Conservation (phyloP, 2,888 invertebrate genomes). For the Tuta absoluta region DNA sequence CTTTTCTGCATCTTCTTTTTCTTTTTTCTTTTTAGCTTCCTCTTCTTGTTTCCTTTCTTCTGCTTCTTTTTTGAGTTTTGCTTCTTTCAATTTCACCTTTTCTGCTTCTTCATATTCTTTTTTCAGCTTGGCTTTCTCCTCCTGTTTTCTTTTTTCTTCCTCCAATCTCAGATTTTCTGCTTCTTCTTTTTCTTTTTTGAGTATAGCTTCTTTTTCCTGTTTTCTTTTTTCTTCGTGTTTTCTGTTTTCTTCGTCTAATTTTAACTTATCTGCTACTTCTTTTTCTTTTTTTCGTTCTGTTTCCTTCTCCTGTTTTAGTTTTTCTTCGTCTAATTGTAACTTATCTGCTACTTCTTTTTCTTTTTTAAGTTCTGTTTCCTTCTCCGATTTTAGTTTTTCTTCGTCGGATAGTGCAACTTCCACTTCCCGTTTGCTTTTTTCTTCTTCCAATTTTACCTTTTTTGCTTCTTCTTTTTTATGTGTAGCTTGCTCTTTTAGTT, state of each 20-base stretch:
- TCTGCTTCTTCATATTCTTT: constrained; percentile 18
- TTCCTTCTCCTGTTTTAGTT: neutral
- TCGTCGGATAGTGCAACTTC: constrained; percentile 15
- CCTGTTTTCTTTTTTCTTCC: neutral
- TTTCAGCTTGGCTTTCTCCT: neutral
- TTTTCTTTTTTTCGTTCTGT: neutral
- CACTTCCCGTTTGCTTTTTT: neutral
- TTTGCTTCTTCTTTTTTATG: neutral
- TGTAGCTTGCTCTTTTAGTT: neutral
- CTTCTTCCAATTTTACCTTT: constrained; percentile 11
- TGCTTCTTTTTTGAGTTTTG: constrained; percentile 15
- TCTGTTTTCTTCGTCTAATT: no score
- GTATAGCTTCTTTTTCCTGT: constrained; percentile 16
- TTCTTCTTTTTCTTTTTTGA: constrained; percentile 14
- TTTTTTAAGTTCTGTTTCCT: neutral
- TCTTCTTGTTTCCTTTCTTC: constrained; percentile 1
- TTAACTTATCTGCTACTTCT: constrained; percentile 31
- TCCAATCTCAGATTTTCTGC: constrained; percentile 9
- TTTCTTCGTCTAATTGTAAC: constrained; percentile 4
- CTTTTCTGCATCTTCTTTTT: constrained; percentile 20
- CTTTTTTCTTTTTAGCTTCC: neutral
- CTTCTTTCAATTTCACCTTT: neutral
- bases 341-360: constrained; percentile 17
- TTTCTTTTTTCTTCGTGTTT: constrained; percentile 19
- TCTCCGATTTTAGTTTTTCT: neutral